These are phyloP conservation scores for Lycopodina hypogea DNA, from an alignment of 37 sponge, comb jelly and placozoan genomes.

Conservation along the genomic window DNA sequence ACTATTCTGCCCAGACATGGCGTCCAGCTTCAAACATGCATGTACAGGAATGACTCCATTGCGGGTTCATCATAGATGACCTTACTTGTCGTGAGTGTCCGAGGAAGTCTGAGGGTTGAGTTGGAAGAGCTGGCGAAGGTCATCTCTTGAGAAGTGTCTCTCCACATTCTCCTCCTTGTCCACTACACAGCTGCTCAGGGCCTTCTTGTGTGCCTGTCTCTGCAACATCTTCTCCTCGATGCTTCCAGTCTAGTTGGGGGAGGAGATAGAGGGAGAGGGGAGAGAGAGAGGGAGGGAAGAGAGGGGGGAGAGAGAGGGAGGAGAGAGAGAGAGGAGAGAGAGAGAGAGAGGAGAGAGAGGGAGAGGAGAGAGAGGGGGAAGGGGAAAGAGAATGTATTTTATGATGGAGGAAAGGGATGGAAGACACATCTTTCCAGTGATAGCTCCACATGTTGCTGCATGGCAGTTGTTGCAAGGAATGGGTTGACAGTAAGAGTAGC, in stretches of 20 bases:
- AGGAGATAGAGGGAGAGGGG: not conserved
- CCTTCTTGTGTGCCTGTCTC: slow-evolving; percentile 96
- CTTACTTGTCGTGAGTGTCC: slow-evolving; percentile 94
- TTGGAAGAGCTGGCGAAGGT: slow-evolving; percentile 77
- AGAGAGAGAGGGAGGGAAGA: not conserved
- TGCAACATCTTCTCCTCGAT: slow-evolving; percentile 98
- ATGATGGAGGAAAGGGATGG: not conserved
- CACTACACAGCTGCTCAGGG: slow-evolving; percentile 96
- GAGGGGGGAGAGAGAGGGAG: not conserved
- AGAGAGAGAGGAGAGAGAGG: not conserved
- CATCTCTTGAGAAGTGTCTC: slow-evolving; percentile 87
- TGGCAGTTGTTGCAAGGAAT: no score
- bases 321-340: not conserved
- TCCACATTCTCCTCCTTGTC: slow-evolving; percentile 96
- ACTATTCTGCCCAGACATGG: no score
- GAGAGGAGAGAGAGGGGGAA: not conserved
- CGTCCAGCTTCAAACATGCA: no score
- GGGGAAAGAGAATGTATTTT: not conserved
- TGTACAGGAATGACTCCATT: no score
- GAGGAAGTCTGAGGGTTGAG: slow-evolving; percentile 78
- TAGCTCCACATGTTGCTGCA: no score
- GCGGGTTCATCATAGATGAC: not conserved
- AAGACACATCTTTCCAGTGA: not conserved
- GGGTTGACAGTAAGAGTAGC: no score
- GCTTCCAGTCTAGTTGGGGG: slow-evolving; percentile 70